A percentile compares a stretch with the other conserved stretches of the same genome.
Evolutionary conservation across 2,888 invertebrate genomes (phyloP).

Genomic region (Calameuta pallipes): DNA sequence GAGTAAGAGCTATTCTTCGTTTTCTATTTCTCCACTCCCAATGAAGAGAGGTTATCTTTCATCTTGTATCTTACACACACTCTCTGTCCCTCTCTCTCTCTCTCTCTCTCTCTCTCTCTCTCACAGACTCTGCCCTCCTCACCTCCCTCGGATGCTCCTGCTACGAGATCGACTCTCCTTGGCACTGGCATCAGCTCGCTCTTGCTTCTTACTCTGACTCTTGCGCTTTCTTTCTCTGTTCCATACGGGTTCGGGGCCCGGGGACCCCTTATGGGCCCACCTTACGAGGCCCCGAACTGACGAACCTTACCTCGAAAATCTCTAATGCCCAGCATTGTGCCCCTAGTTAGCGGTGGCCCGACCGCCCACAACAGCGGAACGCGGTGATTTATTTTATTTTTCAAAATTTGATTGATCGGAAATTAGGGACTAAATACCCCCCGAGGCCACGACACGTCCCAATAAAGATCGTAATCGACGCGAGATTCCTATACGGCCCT

Average conservation of each 20-base stretch:
- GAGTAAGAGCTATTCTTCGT: slow-evolving; percentile 49
- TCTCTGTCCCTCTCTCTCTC: slow-evolving; percentile 1
- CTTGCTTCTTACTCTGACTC: slow-evolving; percentile 15
- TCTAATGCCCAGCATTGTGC: slow-evolving; percentile 57
- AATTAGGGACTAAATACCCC: slow-evolving; percentile 63
- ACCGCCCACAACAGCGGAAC: slow-evolving; percentile 44
- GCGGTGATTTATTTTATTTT: slow-evolving; percentile 50
- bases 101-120: slow-evolving; percentile 7
- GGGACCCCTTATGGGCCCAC: too few species aligned
- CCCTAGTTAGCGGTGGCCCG: slow-evolving; percentile 56
- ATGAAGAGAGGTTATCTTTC: slow-evolving; percentile 53
- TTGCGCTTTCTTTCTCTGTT: slow-evolving; percentile 7
- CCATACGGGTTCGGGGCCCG: not conserved
- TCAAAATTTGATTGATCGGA: slow-evolving; percentile 62
- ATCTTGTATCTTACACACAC: slow-evolving; percentile 13
- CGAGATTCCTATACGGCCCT: slow-evolving; percentile 19
- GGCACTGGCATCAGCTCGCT: slow-evolving; percentile 10
- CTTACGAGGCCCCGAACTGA: slow-evolving; percentile 18
- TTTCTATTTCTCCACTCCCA: slow-evolving; percentile 51
- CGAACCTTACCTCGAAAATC: slow-evolving; percentile 31
- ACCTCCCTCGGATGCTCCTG: slow-evolving; percentile 32
- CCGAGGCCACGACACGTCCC: slow-evolving; percentile 58
- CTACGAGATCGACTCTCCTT: slow-evolving; percentile 11
- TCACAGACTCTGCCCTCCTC: slow-evolving; percentile 17
- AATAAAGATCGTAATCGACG: slow-evolving; percentile 59